Percentiles rank a stretch among this genome's conserved stretches.
These are phyloP conservation scores for Zenarchopterus dispar DNA, from an alignment of 2,797 vertebrate species.

Conservation along the genomic window DNA sequence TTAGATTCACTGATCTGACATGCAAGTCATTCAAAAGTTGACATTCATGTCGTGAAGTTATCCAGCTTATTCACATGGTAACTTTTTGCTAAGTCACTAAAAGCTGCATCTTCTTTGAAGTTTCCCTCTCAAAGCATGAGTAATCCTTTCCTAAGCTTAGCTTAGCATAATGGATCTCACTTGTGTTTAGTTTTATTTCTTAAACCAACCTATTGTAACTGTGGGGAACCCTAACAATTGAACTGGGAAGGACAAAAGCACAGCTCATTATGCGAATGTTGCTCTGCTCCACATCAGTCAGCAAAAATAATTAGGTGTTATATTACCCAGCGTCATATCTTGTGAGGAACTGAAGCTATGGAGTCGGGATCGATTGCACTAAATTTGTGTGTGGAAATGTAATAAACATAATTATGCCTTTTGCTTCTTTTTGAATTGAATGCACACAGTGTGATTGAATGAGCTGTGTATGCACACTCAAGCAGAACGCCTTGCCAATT, in stretches of 20 bases:
- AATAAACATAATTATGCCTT: constrained; percentile 81
- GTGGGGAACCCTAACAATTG: constrained; percentile 40
- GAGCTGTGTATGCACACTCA: constrained; percentile 58
- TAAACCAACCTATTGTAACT: constrained; percentile 34
- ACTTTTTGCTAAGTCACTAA: neutral
- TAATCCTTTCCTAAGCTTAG: neutral
- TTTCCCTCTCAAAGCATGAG: neutral
- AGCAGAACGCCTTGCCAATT: constrained; percentile 78
- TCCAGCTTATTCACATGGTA: neutral
- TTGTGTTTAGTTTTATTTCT: constrained; percentile 10
- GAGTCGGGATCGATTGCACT: constrained; percentile 69
- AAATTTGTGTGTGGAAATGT: constrained; percentile 63
- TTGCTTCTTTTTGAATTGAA: constrained; percentile 73
- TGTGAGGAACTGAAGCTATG: constrained; percentile 64
- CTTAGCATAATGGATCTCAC: neutral
- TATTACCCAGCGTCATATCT: constrained; percentile 69
- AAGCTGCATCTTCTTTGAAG: neutral
- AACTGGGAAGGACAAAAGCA: constrained; percentile 44
- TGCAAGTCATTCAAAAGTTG: neutral
- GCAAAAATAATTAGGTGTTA: constrained; percentile 79
- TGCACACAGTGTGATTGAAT: constrained; percentile 72
- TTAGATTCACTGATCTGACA: constrained; percentile 10
- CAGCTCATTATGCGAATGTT: constrained; percentile 70
- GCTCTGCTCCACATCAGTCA: constrained; percentile 63
- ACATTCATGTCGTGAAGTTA: neutral